Percentiles rank a stretch among this genome's conserved stretches.
phyloP scores from a whole-genome alignment of 1,140 invertebrate genomes.

The Andricus grossulariae region DNA sequence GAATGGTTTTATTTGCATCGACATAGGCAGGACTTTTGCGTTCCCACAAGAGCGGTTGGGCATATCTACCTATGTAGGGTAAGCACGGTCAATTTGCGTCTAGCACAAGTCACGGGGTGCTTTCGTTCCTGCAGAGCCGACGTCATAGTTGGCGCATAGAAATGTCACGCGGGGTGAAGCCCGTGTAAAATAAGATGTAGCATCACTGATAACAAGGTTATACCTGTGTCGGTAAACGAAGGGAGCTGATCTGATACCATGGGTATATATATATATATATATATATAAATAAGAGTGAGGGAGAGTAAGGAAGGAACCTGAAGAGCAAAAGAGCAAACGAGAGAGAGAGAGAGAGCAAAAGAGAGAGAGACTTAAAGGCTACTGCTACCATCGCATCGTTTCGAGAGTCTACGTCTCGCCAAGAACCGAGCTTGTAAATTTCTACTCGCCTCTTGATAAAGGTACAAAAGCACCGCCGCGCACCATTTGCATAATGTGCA shows the following conservation, averaged over 20 bases:
- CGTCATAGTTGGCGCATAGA: conserved; percentile 75
- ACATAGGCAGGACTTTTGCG: conserved; percentile 33
- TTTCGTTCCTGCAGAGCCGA: conserved; percentile 65
- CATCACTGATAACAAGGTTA: conserved; percentile 73
- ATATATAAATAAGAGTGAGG: conserved; percentile 4
- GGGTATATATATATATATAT: conserved; percentile 1
- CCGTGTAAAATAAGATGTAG: conserved; percentile 76
- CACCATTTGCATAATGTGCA: conserved; percentile 56
- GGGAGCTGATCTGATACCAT: conserved; percentile 36
- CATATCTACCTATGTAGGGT: conserved; percentile 39
- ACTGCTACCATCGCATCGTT: conserved; percentile 29
- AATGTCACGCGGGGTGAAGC: conserved; percentile 71
- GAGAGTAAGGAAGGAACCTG: neutral
- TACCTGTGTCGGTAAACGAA: conserved; percentile 35
- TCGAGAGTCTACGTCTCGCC: conserved; percentile 34
- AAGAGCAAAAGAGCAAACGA: neutral
- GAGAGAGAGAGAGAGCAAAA: neutral
- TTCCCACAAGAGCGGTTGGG: conserved; percentile 35
- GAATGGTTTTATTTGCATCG: conserved; percentile 25
- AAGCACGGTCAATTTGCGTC: conserved; percentile 74
- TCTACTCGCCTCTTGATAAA: conserved; percentile 65
- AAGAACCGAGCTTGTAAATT: conserved; percentile 65
- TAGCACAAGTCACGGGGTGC: conserved; percentile 69
- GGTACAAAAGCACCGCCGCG: conserved; percentile 58
- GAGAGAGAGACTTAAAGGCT: conserved; percentile 35